A percentile compares a stretch with the other conserved stretches of the same genome.
Evolutionary conservation across 1,140 invertebrate genomes (phyloP).

Genomic region (Drosophila sturtevanti): DNA sequence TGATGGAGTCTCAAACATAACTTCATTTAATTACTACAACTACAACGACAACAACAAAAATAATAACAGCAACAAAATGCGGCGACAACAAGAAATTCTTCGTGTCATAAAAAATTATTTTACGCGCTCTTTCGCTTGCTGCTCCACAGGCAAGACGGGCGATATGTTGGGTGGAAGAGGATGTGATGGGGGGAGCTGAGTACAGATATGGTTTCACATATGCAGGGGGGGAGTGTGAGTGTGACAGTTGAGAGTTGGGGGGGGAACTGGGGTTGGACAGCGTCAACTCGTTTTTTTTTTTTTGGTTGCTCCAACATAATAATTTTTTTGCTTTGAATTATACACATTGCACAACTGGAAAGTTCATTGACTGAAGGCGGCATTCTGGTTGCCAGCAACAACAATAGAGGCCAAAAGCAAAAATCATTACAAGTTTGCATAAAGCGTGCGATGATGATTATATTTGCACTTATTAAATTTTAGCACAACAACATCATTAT

Average conservation of each 20-base stretch:
- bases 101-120: constrained; percentile 76
- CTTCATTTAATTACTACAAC: constrained; percentile 72
- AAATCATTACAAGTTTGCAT: constrained; percentile 72
- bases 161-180: not conserved
- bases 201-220: not conserved
- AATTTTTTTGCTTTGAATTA: constrained; percentile 77
- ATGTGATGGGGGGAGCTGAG: not conserved
- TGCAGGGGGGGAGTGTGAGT: not conserved
- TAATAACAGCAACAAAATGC: constrained; percentile 47
- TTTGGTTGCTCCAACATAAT: constrained; percentile 65
- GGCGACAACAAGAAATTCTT: constrained; percentile 61
- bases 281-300: constrained; percentile 41
- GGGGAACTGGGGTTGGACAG: not conserved
- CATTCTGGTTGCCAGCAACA: constrained; percentile 32
- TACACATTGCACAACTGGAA: constrained; percentile 59
- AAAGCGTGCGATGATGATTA: constrained; percentile 63
- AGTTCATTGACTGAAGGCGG: constrained; percentile 64
- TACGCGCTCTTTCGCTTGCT: constrained; percentile 32
- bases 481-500: constrained; percentile 57
- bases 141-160: not conserved
- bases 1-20: constrained; percentile 56
- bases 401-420: constrained; percentile 57
- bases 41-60: constrained; percentile 45
- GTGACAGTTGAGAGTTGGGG: constrained; percentile 2
- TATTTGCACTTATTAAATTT: constrained; percentile 80